These are phyloP conservation scores for Cremastobaeus sp. DNA, from an alignment of 2,888 invertebrate species.

Conservation along the genomic window DNA sequence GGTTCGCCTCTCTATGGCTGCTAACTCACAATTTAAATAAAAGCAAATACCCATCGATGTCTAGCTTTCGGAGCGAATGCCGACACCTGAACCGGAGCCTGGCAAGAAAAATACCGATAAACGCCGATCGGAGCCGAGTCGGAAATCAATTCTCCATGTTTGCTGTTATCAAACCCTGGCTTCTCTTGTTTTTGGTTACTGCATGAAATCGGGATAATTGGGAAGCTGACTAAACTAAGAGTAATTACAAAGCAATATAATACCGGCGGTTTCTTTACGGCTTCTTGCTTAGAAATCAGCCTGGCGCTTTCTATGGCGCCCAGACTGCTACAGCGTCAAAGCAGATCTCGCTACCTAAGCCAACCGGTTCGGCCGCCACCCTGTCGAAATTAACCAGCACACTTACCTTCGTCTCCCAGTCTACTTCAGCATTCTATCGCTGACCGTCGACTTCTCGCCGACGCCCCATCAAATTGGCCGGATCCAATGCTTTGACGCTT, in stretches of 20 bases:
- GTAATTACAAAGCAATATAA: slow-evolving; percentile 48
- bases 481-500: slow-evolving; percentile 69
- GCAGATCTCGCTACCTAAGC: slow-evolving; percentile 29
- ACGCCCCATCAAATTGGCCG: slow-evolving; percentile 69
- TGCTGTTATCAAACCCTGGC: slow-evolving; percentile 12
- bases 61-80: slow-evolving; percentile 33
- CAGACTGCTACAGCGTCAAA: slow-evolving; percentile 34
- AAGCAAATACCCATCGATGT: slow-evolving; percentile 76
- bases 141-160: neutral
- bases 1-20: slow-evolving; percentile 54
- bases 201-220: slow-evolving; percentile 1
- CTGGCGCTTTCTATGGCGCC: no score
- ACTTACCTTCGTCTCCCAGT: no score
- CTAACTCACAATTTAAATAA: slow-evolving; percentile 79
- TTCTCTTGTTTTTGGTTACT: slow-evolving; percentile 16
- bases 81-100: slow-evolving; percentile 1
- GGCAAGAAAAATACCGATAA: slow-evolving; percentile 17
- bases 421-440: slow-evolving; percentile 55
- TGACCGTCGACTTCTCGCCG: slow-evolving; percentile 54
- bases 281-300: slow-evolving; percentile 57
- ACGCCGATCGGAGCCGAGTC: neutral
- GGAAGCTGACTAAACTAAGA: slow-evolving; percentile 26
- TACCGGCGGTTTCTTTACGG: slow-evolving; percentile 39
- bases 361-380: no score
- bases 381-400: no score